A percentile compares a stretch with the other conserved stretches of the same genome.
phyloP scores from a whole-genome alignment of 2,888 invertebrate species.

The Folsomia candida region DNA sequence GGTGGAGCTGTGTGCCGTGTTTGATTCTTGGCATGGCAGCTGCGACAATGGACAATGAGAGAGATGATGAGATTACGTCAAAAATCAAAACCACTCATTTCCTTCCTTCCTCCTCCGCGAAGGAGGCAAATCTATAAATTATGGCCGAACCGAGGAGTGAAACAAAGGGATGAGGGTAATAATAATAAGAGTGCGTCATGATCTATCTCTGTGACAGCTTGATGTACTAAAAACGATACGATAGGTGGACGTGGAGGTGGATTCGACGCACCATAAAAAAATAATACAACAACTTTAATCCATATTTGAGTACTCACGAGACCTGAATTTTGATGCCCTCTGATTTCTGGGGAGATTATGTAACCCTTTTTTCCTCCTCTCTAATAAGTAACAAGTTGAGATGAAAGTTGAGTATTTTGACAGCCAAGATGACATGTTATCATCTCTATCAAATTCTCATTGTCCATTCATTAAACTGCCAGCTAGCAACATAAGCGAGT shows the following conservation, averaged over 20 bases:
- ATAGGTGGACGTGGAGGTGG: too few relatives aligned
- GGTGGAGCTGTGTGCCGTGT: not conserved
- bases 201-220: not conserved
- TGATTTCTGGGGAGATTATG: not conserved
- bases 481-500: conserved; percentile 40
- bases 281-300: too few relatives aligned
- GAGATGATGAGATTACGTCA: not conserved
- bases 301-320: not conserved
- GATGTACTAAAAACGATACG: too few relatives aligned
- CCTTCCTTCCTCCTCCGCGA: too few relatives aligned
- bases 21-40: not conserved
- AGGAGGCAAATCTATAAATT: not conserved
- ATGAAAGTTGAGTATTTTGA: conserved; percentile 43
- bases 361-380: conserved; percentile 10
- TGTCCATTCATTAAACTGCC: conserved; percentile 49
- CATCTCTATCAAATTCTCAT: conserved; percentile 48
- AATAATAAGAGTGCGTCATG: not conserved
- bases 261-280: not conserved
- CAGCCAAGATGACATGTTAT: conserved; percentile 50
- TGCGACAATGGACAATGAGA: not conserved
- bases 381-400: not conserved
- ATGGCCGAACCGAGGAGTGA: not conserved
- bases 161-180: not conserved
- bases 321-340: not conserved
- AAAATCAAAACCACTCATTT: not conserved